Evolutionary conservation across 2,113 vertebrate genomes (phyloP).

Genomic region (Cairina moschata): DNA sequence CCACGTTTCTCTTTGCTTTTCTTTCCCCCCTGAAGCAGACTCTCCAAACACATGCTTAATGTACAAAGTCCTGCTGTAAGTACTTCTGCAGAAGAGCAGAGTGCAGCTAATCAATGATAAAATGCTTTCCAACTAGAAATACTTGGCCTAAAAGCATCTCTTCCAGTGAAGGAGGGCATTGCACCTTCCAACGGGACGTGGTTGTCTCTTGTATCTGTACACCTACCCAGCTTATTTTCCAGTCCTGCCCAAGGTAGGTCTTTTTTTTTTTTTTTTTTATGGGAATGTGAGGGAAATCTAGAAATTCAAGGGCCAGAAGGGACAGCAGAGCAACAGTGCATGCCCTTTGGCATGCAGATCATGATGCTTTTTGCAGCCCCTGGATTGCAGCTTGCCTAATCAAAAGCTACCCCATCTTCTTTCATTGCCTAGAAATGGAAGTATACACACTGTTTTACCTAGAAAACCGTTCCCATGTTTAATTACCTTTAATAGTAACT

Average conservation of each 20-base stretch:
- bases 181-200: accelerated
- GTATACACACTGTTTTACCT: not conserved
- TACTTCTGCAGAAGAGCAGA: not conserved
- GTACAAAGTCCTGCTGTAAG: accelerated
- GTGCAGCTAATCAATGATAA: not conserved
- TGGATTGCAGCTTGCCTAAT: not conserved
- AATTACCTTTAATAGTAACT: not conserved
- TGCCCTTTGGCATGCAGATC: not conserved
- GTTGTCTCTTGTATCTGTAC: not conserved
- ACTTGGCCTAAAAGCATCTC: accelerated
- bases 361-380: not conserved
- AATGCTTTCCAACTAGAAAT: not conserved
- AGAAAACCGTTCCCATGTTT: not conserved
- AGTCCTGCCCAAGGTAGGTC: not conserved
- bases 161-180: not conserved
- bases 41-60: accelerated
- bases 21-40: not conserved
- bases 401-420: not conserved
- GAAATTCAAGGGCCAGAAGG: not conserved
- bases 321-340: too few relatives aligned
- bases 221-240: not conserved
- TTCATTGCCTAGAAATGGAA: not conserved
- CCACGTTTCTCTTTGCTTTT: not conserved
- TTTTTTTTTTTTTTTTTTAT: not conserved
- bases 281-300: not conserved